These are phyloP conservation scores for Darevskia mixta DNA, from an alignment of 2,797 vertebrate species.

Conservation along the genomic window DNA sequence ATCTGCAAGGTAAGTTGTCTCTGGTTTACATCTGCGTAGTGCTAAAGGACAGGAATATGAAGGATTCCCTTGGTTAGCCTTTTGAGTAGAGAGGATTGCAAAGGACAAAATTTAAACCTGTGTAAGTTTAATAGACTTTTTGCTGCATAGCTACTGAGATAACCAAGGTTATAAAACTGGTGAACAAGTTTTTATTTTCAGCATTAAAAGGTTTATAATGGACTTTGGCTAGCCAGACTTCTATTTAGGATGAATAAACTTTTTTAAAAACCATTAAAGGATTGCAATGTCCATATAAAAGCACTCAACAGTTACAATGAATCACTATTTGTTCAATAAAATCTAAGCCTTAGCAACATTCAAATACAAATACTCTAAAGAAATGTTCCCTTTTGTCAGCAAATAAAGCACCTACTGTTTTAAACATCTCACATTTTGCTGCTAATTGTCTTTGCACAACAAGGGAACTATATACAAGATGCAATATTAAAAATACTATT, in stretches of 20 bases:
- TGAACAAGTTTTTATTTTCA: background rate
- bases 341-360: conserved; percentile 10
- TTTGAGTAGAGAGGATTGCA: background rate
- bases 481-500: background rate
- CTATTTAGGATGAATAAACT: conserved; percentile 29
- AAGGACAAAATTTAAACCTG: conserved; percentile 38
- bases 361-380: conserved; percentile 6
- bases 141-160: conserved; percentile 3
- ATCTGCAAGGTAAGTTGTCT: background rate
- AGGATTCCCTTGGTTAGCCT: background rate
- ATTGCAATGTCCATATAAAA: conserved; percentile 21
- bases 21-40: background rate
- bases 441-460: conserved; percentile 5
- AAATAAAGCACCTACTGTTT: conserved; percentile 17
- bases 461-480: background rate
- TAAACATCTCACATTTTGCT: conserved; percentile 17
- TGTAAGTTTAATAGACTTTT: conserved; percentile 23
- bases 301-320: background rate
- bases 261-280: background rate
- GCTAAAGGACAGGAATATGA: background rate
- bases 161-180: background rate
- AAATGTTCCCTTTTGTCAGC: background rate
- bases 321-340: background rate
- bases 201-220: conserved; percentile 18
- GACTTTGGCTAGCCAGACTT: conserved; percentile 31